A percentile compares a stretch with the other conserved stretches of the same genome.
Conservation (phyloP, 2,888 invertebrate species). For the Phorcus lineatus region DNA sequence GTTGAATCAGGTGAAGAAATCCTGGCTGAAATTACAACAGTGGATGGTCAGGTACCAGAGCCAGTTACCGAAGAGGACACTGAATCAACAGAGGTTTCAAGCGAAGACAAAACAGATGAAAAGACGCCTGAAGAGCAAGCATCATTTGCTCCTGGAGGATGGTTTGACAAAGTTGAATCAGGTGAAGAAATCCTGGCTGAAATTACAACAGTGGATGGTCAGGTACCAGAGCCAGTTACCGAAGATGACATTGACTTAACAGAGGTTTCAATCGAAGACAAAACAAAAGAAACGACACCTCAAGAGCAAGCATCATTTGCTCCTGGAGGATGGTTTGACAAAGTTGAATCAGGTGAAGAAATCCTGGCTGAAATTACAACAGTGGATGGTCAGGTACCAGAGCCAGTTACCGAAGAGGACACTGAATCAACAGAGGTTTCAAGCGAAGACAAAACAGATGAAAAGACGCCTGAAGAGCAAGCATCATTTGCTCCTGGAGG, state of each 20-base stretch:
- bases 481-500: too few species aligned
- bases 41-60: neutral
- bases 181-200: too few species aligned
- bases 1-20: too few species aligned
- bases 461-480: neutral
- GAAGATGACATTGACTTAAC: neutral
- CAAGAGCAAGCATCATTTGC: neutral
- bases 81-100: neutral
- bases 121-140: too few species aligned
- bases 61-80: neutral
- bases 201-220: too few species aligned
- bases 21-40: too few species aligned
- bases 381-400: neutral
- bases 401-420: neutral
- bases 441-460: neutral
- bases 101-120: neutral
- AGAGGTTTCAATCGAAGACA: neutral
- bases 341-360: neutral
- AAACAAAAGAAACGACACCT: neutral
- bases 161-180: too few species aligned
- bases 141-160: too few species aligned
- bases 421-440: neutral
- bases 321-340: slow-evolving; percentile 4
- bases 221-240: neutral
- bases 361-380: neutral